These are phyloP conservation scores for Phycodurus eques DNA, from an alignment of 2,113 vertebrate species.

Conservation along the genomic window DNA sequence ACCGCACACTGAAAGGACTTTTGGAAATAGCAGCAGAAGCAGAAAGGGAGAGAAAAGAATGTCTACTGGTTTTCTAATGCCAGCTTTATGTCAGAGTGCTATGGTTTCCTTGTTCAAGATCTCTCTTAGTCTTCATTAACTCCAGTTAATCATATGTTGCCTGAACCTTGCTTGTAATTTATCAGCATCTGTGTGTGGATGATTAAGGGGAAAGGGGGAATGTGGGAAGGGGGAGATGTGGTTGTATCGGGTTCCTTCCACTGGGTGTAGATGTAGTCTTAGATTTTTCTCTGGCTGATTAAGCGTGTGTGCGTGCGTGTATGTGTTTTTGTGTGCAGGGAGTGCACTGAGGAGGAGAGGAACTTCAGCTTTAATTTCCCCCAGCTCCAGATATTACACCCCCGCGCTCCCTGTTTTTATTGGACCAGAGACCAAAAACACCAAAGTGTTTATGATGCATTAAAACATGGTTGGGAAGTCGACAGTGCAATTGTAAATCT, in stretches of 20 bases:
- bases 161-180: slow-evolving; percentile 60
- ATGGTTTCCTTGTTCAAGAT: slow-evolving; percentile 56
- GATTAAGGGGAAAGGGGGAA: slow-evolving; percentile 53
- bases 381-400: slow-evolving; percentile 76
- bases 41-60: slow-evolving; percentile 38
- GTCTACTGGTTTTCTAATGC: slow-evolving; percentile 28
- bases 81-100: slow-evolving; percentile 44
- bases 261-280: slow-evolving; percentile 77
- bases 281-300: slow-evolving; percentile 75
- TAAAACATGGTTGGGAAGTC: slow-evolving; percentile 61
- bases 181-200: slow-evolving; percentile 58
- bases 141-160: slow-evolving; percentile 59
- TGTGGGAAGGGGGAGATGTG: slow-evolving; percentile 26
- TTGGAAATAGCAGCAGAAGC: slow-evolving; percentile 62
- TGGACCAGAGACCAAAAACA: slow-evolving; percentile 73
- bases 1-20: slow-evolving; percentile 62
- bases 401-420: slow-evolving; percentile 71
- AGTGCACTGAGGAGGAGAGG: slow-evolving; percentile 61
- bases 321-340: slow-evolving; percentile 24
- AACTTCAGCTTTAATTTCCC: slow-evolving; percentile 76
- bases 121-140: slow-evolving; percentile 66
- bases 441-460: slow-evolving; percentile 73
- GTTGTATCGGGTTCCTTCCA: slow-evolving; percentile 74
- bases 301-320: slow-evolving; percentile 52
- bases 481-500: slow-evolving; percentile 65